Conservation (phyloP, 2,888 invertebrate species). For the Dorcus hopei region DNA sequence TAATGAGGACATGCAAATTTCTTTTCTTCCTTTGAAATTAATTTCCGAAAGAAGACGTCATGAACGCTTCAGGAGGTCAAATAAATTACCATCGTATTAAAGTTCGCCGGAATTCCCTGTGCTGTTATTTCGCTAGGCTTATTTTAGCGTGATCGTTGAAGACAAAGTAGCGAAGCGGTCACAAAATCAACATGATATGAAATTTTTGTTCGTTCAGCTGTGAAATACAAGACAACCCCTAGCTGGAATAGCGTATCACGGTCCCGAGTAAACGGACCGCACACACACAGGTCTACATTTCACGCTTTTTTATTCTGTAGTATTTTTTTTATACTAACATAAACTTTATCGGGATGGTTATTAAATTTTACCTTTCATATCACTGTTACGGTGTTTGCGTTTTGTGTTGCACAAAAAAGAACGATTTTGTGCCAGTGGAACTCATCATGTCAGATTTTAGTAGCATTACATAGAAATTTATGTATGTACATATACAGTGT, state of each 20-base stretch:
- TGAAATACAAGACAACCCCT: conserved; percentile 38
- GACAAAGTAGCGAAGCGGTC: conserved; percentile 34
- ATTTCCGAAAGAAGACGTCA: conserved; percentile 1
- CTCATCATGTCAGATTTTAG: no score
- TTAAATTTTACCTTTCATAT: conserved; percentile 14
- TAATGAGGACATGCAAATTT: no score
- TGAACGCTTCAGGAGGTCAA: background rate
- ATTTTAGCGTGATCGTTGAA: conserved; percentile 28
- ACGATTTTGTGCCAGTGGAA: no score
- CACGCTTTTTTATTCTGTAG: conserved; percentile 18
- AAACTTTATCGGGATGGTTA: conserved; percentile 18
- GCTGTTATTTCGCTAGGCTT: conserved; percentile 23
- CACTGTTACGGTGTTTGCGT: background rate
- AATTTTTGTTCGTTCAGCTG: conserved; percentile 43
- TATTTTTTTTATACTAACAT: conserved; percentile 16
- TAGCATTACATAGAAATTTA: no score
- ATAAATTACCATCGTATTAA: conserved; percentile 8
- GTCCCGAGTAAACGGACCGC: conserved; percentile 13
- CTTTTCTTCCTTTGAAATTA: no score
- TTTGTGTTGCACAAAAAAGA: no score
- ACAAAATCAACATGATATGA: conserved; percentile 46
- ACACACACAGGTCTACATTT: conserved; percentile 11
- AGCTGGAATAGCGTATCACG: conserved; percentile 9
- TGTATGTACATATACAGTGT: no score
- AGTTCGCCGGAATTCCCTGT: conserved; percentile 22